Evolutionary conservation across 2,888 invertebrate genomes (phyloP).

Genomic region (Ctena decussata): DNA sequence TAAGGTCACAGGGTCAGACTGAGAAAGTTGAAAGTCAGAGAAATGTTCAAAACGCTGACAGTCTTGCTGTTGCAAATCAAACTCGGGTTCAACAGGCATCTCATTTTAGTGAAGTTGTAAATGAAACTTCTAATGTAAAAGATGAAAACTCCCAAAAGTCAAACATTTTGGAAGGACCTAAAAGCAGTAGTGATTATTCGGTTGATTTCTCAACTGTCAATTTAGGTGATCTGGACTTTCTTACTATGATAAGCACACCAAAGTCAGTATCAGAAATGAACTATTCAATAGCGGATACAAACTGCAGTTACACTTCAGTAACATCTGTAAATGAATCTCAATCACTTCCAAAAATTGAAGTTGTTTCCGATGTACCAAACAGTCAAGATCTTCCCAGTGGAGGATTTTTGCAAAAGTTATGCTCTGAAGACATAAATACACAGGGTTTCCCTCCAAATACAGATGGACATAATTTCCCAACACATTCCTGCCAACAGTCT

Average conservation of each 20-base stretch:
- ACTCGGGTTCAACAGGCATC: background rate
- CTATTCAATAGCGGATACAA: background rate
- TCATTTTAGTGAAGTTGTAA: background rate
- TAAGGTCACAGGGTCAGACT: background rate
- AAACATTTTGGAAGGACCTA: background rate
- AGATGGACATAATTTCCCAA: background rate
- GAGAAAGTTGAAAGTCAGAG: background rate
- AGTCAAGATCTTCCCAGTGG: background rate
- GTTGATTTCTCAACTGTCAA: constrained; percentile 62
- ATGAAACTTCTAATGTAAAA: background rate
- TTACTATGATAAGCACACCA: constrained; percentile 53
- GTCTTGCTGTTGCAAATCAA: background rate
- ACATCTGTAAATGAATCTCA: background rate
- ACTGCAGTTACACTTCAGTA: background rate
- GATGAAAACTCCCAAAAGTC: background rate
- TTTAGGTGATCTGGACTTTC: constrained; percentile 57
- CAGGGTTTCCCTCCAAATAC: background rate
- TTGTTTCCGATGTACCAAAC: background rate
- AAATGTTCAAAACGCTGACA: background rate
- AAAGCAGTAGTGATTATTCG: constrained; percentile 23
- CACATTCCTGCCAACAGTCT: background rate
- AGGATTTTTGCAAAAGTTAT: constrained; percentile 38
- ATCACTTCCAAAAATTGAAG: background rate
- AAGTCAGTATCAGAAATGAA: constrained; percentile 13
- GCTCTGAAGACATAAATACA: constrained; percentile 13